A percentile compares a stretch with the other conserved stretches of the same genome.
phyloP scores from a whole-genome alignment of 2,888 invertebrate species.

The Pristionchus entomophagus region DNA sequence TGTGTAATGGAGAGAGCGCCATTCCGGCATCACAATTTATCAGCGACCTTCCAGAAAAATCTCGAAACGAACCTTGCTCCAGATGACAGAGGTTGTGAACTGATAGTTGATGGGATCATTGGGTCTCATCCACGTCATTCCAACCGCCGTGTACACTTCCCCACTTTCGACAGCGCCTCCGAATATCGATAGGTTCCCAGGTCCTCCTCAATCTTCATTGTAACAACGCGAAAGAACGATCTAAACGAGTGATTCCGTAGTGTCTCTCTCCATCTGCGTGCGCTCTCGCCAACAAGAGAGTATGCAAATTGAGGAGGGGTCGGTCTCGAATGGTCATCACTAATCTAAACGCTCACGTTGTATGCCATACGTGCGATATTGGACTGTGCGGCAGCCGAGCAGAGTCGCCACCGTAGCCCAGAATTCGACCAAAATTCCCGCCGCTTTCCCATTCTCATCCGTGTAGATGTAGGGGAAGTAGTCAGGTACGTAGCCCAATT shows the following conservation, averaged over 20 bases:
- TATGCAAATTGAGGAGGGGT: too few species aligned
- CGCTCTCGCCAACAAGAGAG: too few species aligned
- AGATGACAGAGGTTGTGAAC: background rate
- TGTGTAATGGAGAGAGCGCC: too few species aligned
- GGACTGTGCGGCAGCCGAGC: background rate
- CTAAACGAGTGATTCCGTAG: background rate
- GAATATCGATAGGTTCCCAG: background rate
- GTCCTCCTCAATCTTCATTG: background rate
- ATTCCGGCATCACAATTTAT: too few species aligned
- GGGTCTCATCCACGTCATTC: background rate
- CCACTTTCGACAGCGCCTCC: background rate
- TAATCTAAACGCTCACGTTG: background rate
- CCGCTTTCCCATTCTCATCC: background rate
- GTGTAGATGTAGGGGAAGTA: background rate
- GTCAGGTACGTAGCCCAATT: background rate
- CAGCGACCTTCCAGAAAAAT: too few species aligned
- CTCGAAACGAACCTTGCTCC: background rate
- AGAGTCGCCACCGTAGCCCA: background rate
- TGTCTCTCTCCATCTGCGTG: too few species aligned
- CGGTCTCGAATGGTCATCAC: too few species aligned
- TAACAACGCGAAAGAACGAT: background rate
- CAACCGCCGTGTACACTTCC: background rate
- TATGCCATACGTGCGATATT: background rate
- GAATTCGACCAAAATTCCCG: background rate
- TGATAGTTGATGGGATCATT: background rate